Evolutionary conservation across 1,140 invertebrate genomes (phyloP), one percentile per base, ranked within the genome.

Genomic region (Melipona quadrifasciata): DNA sequence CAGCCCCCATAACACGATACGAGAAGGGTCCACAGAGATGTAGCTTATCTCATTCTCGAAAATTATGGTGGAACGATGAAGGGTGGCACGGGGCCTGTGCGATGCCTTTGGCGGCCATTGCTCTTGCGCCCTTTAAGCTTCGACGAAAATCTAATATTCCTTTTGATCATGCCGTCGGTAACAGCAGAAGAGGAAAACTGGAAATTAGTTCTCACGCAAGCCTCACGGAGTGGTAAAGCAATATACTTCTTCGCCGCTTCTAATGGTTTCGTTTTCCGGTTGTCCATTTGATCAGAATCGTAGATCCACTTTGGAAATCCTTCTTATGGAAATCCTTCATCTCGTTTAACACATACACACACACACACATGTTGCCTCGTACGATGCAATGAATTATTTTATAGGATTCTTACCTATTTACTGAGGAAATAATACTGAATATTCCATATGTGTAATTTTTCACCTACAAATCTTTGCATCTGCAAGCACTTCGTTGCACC

Each of bases 11-110:
- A 78, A 85, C 73, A 85, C 89, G 86, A 84, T 82, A 80, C 85
- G 87, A 87, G 85, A 65, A 88, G 86, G 89, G 80, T 82, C 80
- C 80, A 86, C 85, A 80, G 90, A 91, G 90, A 91, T 90, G 90
- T 90, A 92, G 92, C 93, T 94, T 94, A 94, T 94, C 94, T 93
- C 91, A 91, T 93, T 92, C 90, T 90, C 88, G 87, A 92, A 93
- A 94, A 94, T 94, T 93, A 94, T 93, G 91, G 92, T 91, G 89
- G 91, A 93, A 91, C 90, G 90, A 88, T 90, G 91, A 93, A 93
- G 94, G 93, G 93, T 86, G 89, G 58, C 68, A 53, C 39, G 39
- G 27, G 80, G 81, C 57, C 77, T 47, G 65, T 70, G 83, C 76
- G 57, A 61, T 80, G 80, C 87, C 74, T 70, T 80, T 78, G 61